A percentile compares a stretch with the other conserved stretches of the same genome.
These are phyloP conservation scores for Lithodes maja DNA, from an alignment of 2,888 invertebrate genomes.

Conservation along the genomic window DNA sequence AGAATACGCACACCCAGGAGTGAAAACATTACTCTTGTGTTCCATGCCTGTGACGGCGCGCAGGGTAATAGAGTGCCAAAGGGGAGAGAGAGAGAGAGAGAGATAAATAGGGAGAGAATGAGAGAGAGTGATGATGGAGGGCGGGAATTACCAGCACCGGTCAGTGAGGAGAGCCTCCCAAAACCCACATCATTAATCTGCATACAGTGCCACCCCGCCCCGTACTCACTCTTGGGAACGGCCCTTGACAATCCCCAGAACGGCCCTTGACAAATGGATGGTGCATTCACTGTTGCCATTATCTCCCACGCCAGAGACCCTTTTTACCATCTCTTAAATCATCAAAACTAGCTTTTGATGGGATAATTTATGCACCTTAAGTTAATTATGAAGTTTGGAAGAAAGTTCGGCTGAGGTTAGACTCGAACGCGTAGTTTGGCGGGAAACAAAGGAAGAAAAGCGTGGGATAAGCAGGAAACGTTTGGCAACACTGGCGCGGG, in stretches of 20 bases:
- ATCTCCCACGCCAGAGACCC: background rate
- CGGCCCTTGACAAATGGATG: conserved; percentile 60
- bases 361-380: no score
- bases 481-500: conserved; percentile 53
- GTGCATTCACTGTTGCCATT: conserved; percentile 49
- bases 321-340: background rate
- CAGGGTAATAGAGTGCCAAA: background rate
- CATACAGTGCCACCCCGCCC: conserved; percentile 58
- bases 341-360: background rate
- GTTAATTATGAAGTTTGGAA: no score
- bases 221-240: conserved; percentile 36
- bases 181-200: conserved; percentile 62
- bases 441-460: background rate
- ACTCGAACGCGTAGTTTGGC: background rate
- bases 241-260: conserved; percentile 41
- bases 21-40: background rate
- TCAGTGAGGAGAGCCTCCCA: conserved; percentile 11
- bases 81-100: background rate
- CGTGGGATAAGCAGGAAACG: background rate
- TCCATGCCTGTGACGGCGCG: no score
- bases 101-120: background rate
- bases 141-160: background rate
- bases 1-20: background rate
- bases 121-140: background rate
- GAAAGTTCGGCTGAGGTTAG: no score